phyloP scores from a whole-genome alignment of 2,888 invertebrate species.

The Hesperia comma region DNA sequence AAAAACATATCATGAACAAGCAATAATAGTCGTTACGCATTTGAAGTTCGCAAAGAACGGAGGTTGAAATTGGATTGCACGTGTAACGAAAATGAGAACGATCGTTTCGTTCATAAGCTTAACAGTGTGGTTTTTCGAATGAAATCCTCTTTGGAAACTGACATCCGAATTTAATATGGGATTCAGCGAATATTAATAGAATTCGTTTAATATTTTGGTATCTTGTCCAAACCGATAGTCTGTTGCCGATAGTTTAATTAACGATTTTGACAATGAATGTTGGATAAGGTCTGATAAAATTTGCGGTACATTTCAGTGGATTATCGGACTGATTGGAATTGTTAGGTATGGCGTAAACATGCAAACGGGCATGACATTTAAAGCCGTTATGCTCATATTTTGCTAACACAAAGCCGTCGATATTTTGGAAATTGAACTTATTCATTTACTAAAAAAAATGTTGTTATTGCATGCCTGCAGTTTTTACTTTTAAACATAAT shows the following conservation, averaged over 20 bases:
- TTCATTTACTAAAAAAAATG: no score
- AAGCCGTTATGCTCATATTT: no score
- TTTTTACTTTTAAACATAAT: no score
- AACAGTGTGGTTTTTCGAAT: conserved; percentile 80
- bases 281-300: conserved; percentile 9
- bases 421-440: no score
- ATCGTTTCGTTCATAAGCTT: conserved; percentile 51
- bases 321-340: not conserved
- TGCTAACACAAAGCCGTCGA: no score
- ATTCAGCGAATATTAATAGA: conserved; percentile 54
- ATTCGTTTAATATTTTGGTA: conserved; percentile 54
- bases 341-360: no score
- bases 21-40: conserved; percentile 41
- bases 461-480: no score
- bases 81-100: conserved; percentile 45
- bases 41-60: conserved; percentile 12
- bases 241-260: conserved; percentile 33
- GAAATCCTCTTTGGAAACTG: conserved; percentile 72
- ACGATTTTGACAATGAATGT: conserved; percentile 23
- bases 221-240: conserved; percentile 45
- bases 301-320: not conserved
- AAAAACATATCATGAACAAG: conserved; percentile 22
- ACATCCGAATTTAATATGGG: conserved; percentile 71
- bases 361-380: no score
- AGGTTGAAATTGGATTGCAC: conserved; percentile 36